Evolutionary conservation across 2,797 vertebrate species (phyloP).

Genomic region (Acanthiza pusilla): DNA sequence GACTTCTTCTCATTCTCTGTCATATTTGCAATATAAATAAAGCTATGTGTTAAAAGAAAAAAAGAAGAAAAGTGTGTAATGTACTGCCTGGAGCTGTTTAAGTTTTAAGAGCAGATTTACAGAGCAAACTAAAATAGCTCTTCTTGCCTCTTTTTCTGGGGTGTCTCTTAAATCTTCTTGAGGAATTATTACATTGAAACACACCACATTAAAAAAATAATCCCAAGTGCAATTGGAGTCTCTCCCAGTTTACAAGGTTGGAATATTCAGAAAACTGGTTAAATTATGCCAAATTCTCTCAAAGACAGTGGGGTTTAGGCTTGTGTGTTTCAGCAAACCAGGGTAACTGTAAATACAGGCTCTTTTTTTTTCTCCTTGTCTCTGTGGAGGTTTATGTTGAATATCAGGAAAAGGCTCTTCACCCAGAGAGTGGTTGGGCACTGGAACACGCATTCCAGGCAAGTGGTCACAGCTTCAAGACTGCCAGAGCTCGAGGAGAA

Average conservation of each 20-base stretch:
- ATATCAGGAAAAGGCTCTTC: background rate
- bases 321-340: background rate
- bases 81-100: background rate
- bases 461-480: background rate
- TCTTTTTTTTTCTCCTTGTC: background rate
- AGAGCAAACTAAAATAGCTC: background rate
- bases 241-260: background rate
- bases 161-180: background rate
- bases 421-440: background rate
- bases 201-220: background rate
- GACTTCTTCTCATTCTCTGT: background rate
- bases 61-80: background rate
- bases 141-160: background rate
- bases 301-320: background rate
- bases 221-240: background rate
- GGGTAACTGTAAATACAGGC: background rate
- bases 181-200: background rate
- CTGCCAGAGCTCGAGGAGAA: background rate
- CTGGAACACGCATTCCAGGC: background rate
- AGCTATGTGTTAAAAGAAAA: background rate
- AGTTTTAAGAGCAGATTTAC: background rate
- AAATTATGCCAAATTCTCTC: background rate
- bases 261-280: background rate
- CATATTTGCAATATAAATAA: background rate
- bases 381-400: background rate